Evolutionary conservation across 2,113 vertebrate genomes (phyloP).

Genomic region (Perca fluviatilis): DNA sequence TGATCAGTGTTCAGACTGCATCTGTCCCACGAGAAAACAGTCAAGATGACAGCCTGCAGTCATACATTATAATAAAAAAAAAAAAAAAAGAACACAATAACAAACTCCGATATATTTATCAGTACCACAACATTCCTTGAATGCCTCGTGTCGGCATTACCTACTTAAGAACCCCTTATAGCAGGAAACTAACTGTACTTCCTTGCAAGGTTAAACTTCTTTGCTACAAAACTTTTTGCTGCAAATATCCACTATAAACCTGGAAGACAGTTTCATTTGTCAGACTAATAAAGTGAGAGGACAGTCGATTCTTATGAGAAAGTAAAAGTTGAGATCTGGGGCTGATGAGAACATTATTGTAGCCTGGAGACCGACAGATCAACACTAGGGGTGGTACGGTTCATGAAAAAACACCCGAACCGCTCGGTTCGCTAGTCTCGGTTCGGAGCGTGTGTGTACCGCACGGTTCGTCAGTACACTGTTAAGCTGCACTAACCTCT

Average conservation of each 20-base stretch:
- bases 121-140: slow-evolving; percentile 49
- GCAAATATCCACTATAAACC: slow-evolving; percentile 69
- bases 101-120: slow-evolving; percentile 45
- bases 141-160: slow-evolving; percentile 26
- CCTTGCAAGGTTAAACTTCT: slow-evolving; percentile 32
- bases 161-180: slow-evolving; percentile 40
- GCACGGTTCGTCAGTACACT: no score
- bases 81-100: slow-evolving; percentile 37
- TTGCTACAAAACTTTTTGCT: slow-evolving; percentile 61
- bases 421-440: no score
- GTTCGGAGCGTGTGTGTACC: no score
- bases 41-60: slow-evolving; percentile 43
- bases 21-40: slow-evolving; percentile 38
- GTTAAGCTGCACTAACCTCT: no score
- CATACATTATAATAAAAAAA: slow-evolving; percentile 47
- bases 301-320: slow-evolving; percentile 21
- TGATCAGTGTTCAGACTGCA: slow-evolving; percentile 32
- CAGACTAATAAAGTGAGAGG: slow-evolving; percentile 34
- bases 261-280: slow-evolving; percentile 65
- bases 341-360: slow-evolving; percentile 31
- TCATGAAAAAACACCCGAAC: no score
- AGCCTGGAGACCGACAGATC: slow-evolving; percentile 19
- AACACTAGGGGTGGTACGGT: no score
- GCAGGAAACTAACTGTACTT: slow-evolving; percentile 52
- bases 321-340: slow-evolving; percentile 31